These are phyloP conservation scores for Sapayoa aenigma DNA, from an alignment of 2,113 vertebrate genomes.

Conservation along the genomic window DNA sequence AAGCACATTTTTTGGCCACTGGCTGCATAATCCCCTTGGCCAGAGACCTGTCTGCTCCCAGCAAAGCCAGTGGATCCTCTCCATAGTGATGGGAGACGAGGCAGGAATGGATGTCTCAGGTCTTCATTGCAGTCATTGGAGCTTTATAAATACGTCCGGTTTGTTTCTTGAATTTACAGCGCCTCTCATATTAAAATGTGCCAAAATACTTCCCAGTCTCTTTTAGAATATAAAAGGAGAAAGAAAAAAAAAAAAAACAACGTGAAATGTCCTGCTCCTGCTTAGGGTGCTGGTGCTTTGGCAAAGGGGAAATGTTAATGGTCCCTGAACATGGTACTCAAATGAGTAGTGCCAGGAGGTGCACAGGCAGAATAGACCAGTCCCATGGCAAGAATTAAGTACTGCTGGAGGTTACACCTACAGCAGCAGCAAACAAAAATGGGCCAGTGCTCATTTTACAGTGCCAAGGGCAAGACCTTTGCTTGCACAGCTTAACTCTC, in stretches of 20 bases:
- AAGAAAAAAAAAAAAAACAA: not conserved
- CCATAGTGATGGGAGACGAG: accelerated
- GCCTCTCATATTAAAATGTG: not conserved
- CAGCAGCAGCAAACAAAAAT: not conserved
- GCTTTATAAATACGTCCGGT: not conserved
- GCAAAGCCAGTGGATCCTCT: not conserved
- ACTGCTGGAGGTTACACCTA: not conserved
- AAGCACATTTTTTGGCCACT: not conserved
- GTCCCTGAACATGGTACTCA: not conserved
- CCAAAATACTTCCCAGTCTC: not conserved
- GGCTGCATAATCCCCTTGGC: not conserved
- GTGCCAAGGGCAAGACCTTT: not conserved
- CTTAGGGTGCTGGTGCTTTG: not conserved
- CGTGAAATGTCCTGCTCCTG: not conserved
- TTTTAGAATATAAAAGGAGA: not conserved
- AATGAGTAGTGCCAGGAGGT: not conserved
- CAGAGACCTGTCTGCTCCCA: not conserved
- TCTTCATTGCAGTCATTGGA: not conserved
- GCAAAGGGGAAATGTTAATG: not conserved
- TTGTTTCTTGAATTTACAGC: not conserved
- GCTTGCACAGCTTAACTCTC: not conserved
- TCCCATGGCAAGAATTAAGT: not conserved
- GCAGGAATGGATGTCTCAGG: not conserved
- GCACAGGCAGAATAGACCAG: not conserved
- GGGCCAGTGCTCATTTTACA: not conserved